A percentile compares a stretch with the other conserved stretches of the same genome.
Evolutionary conservation across 2,888 invertebrate species (phyloP).

Genomic region (Plagiodera versicolora): DNA sequence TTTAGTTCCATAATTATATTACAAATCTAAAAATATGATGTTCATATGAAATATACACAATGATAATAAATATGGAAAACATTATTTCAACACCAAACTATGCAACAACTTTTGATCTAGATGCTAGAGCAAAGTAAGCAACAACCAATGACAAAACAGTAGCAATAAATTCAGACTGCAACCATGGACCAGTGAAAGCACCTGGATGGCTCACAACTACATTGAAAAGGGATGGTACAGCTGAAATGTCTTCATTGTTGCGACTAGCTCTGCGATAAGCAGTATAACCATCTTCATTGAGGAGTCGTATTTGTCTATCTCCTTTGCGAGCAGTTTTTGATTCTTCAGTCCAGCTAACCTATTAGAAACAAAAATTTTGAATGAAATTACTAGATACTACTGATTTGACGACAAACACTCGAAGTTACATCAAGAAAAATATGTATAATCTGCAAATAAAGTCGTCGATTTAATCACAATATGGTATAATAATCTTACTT

Average conservation of each 20-base stretch:
- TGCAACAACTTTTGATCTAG: conserved; percentile 71
- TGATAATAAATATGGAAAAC: conserved; percentile 18
- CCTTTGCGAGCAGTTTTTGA: conserved; percentile 80
- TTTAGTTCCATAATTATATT: neutral
- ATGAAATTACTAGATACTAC: conserved; percentile 2
- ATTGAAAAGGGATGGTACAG: conserved; percentile 70
- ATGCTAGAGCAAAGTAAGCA: conserved; percentile 84
- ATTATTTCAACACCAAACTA: conserved; percentile 22
- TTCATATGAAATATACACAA: conserved; percentile 11
- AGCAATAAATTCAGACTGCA: conserved; percentile 90
- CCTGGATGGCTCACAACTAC: conserved; percentile 74
- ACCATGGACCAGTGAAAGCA: conserved; percentile 89
- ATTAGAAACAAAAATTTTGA: no score
- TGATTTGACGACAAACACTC: no score
- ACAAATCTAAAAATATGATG: conserved; percentile 2
- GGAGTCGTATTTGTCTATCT: conserved; percentile 76
- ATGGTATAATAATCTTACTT: conserved; percentile 63
- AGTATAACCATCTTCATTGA: conserved; percentile 92
- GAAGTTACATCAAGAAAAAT: no score
- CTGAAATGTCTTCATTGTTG: conserved; percentile 67
- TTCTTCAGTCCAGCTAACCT: conserved; percentile 95
- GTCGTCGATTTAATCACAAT: neutral
- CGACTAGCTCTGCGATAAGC: conserved; percentile 80
- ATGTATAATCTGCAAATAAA: neutral
- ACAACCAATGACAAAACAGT: conserved; percentile 75